phyloP scores from a whole-genome alignment of 2,888 invertebrate species.

The Seira ritae region DNA sequence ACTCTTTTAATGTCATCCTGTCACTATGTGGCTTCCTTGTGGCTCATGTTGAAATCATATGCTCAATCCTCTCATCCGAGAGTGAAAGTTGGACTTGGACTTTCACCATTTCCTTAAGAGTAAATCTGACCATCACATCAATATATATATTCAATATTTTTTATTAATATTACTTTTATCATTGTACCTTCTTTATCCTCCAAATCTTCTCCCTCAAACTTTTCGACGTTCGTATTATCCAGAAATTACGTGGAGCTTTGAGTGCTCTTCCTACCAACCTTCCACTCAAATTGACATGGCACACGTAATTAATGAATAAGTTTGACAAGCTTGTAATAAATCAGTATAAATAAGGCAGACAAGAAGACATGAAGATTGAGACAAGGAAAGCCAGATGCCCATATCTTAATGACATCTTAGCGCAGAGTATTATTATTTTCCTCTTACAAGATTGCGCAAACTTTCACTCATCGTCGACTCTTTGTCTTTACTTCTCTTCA shows the following conservation, averaged over 20 bases:
- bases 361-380: not conserved
- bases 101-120: not conserved
- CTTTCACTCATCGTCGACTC: slow-evolving; percentile 13
- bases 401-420: slow-evolving; percentile 9
- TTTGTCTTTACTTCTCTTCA: not conserved
- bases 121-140: not conserved
- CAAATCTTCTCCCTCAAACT: no score
- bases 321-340: slow-evolving; percentile 61
- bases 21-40: slow-evolving; percentile 22
- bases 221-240: no score
- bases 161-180: no score
- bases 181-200: no score
- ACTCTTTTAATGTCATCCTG: slow-evolving; percentile 28
- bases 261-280: no score
- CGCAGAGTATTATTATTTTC: not conserved
- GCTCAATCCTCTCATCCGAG: not conserved
- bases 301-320: slow-evolving; percentile 57
- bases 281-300: slow-evolving; percentile 46
- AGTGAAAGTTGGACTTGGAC: not conserved
- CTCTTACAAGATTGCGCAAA: not conserved
- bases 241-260: no score
- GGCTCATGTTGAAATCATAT: not conserved
- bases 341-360: slow-evolving; percentile 50
- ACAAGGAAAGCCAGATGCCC: not conserved
- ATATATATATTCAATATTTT: no score